phyloP scores from a whole-genome alignment of 2,113 vertebrate species.

The Xyliphius kryptos region DNA sequence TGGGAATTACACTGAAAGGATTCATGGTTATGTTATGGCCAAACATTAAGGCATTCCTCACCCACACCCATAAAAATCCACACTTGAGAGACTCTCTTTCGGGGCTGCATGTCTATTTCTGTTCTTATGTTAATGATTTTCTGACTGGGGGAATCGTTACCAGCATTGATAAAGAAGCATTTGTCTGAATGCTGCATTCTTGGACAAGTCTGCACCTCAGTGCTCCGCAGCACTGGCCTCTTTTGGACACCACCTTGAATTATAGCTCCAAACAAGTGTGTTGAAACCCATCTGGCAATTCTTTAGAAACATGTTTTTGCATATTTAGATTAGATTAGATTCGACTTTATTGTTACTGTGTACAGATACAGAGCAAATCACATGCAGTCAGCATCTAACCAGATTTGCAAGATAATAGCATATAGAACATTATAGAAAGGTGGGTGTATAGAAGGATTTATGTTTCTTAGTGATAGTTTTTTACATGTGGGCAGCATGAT shows the following conservation, averaged over 20 bases:
- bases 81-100: slow-evolving; percentile 1
- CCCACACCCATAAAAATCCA: slow-evolving; percentile 21
- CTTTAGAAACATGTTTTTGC: slow-evolving; percentile 30
- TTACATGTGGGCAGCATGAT: too few species aligned
- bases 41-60: slow-evolving; percentile 18
- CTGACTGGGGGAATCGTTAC: slow-evolving; percentile 44
- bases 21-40: neutral
- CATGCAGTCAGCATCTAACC: too few species aligned
- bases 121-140: slow-evolving; percentile 43
- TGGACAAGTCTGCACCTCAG: slow-evolving; percentile 19
- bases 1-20: too few species aligned
- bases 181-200: slow-evolving; percentile 36
- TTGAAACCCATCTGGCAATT: slow-evolving; percentile 24
- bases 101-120: slow-evolving; percentile 19
- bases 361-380: too few species aligned
- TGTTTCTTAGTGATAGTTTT: too few species aligned
- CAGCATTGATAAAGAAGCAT: slow-evolving; percentile 45
- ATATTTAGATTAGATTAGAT: too few species aligned
- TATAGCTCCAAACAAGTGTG: slow-evolving; percentile 23
- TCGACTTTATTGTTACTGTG: too few species aligned
- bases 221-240: slow-evolving; percentile 13
- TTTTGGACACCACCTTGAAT: slow-evolving; percentile 28
- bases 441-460: too few species aligned
- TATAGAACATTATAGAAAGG: too few species aligned
- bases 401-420: too few species aligned